phyloP scores from a whole-genome alignment of 2,888 invertebrate species.

The Lumbricus terrestris region DNA sequence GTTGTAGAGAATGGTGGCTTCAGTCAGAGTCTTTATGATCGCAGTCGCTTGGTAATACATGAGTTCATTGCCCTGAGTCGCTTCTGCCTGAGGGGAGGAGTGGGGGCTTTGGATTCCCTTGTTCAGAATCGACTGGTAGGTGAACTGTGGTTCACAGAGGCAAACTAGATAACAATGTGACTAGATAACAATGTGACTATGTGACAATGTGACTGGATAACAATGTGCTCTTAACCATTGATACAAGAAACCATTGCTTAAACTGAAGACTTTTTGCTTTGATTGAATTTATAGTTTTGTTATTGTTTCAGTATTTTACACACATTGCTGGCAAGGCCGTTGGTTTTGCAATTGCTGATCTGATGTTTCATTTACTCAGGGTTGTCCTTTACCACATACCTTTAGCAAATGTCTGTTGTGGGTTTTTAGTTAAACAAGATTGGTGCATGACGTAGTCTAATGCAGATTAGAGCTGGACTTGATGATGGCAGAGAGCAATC shows the following conservation, averaged over 20 bases:
- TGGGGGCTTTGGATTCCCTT: constrained; percentile 54
- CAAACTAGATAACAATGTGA: background rate
- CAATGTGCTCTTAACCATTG: background rate
- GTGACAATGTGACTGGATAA: no score
- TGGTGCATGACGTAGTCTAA: no score
- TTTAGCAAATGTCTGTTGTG: no score
- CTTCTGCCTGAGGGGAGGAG: constrained; percentile 57
- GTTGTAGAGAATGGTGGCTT: constrained; percentile 49
- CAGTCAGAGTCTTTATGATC: constrained; percentile 50
- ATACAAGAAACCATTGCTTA: background rate
- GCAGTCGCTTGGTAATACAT: constrained; percentile 50
- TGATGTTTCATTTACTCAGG: no score
- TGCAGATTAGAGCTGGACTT: background rate
- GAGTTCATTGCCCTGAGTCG: constrained; percentile 56
- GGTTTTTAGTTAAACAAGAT: no score
- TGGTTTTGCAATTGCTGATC: no score
- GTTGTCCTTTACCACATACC: no score
- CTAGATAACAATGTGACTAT: no score
- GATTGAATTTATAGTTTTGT: no score
- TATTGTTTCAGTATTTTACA: no score
- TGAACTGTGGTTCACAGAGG: background rate
- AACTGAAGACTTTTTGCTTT: no score
- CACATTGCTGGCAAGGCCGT: no score
- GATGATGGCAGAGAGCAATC: background rate
- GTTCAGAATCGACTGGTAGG: constrained; percentile 57